Evolutionary conservation across 2,888 invertebrate genomes (phyloP), one percentile per base, ranked within the genome.

Genomic region (Timema cristinae): DNA sequence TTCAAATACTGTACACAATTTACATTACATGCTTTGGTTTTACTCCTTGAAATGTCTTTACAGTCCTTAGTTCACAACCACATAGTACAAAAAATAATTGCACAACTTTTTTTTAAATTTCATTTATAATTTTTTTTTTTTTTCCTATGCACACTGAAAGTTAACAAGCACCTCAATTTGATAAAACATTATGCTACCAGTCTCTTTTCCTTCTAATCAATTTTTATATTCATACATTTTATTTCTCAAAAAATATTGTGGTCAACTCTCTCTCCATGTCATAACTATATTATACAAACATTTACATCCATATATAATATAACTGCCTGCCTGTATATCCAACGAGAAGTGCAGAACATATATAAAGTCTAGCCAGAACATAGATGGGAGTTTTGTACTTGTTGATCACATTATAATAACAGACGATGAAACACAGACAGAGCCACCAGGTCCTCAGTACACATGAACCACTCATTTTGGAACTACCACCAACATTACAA

Each of bases 11-110:
- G 73, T 73, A 73, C 73, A 73, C 61, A 67, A 74, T 73, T 71
- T 73, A 73, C 73, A 75, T 73, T 61, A 73, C 72, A 71, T 75
- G 72, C 75, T 75, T 75, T 75, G 75, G 75, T 75, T 75, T 73
- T 71, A 72, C 51, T 70, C 54, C 52, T 72, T 71, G 71, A 66
- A 61, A 61, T 47, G 48, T 61, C 47, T 61, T 61, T 32, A 69
- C 73, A 71, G 73, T 71, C 72, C 70, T 69, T 68, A 73, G 72
- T 71, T 72, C 75, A 75, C 75, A 75, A 75, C 75, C 71, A 73
- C 72, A 49, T 73, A 72, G 72, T 71, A 71, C 73, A 73, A 50
- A 73, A 75, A 66, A 70, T 72, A 75, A 73, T 73, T 75, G 75
- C 75, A 75, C 75, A 73, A 63, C 68, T 70, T 71, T 69, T 48